Percentiles rank a stretch among this genome's conserved stretches.
Evolutionary conservation across 2,797 vertebrate genomes (phyloP).

Genomic region (Alauda arvensis): DNA sequence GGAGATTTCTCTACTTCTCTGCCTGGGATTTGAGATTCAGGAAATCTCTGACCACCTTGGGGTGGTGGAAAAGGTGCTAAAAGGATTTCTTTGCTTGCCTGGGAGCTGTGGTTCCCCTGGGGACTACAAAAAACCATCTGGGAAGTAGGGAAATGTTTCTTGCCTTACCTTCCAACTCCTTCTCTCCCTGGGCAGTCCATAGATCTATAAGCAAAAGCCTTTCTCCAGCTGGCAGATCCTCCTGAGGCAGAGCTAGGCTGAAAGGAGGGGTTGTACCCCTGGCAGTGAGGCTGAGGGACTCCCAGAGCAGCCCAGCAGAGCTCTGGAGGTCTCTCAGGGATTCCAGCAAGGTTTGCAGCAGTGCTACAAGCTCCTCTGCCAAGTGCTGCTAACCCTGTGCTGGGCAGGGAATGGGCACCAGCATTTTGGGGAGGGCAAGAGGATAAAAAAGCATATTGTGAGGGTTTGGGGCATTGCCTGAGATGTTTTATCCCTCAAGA

Average conservation of each 20-base stretch:
- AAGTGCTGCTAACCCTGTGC: background rate
- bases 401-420: background rate
- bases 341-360: background rate
- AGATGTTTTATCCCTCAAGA: background rate
- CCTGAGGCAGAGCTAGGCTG: conserved; percentile 49
- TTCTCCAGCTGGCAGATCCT: conserved; percentile 57
- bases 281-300: background rate
- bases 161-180: conserved; percentile 60
- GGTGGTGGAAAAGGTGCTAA: background rate
- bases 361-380: conserved; percentile 6
- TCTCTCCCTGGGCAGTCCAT: conserved; percentile 57
- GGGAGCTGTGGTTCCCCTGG: background rate
- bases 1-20: background rate
- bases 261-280: background rate
- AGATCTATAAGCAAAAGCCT: conserved; percentile 58
- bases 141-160: conserved; percentile 51
- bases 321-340: background rate
- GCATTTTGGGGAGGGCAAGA: background rate
- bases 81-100: background rate
- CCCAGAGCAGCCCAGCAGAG: background rate
- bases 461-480: background rate
- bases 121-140: background rate
- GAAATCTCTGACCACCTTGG: background rate
- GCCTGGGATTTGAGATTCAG: background rate
- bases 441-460: background rate